Evolutionary conservation across 53 echinoderm and acorn worm genomes (phyloP), one percentile per base, ranked within the genome.

Genomic region (Stichopus horrens): DNA sequence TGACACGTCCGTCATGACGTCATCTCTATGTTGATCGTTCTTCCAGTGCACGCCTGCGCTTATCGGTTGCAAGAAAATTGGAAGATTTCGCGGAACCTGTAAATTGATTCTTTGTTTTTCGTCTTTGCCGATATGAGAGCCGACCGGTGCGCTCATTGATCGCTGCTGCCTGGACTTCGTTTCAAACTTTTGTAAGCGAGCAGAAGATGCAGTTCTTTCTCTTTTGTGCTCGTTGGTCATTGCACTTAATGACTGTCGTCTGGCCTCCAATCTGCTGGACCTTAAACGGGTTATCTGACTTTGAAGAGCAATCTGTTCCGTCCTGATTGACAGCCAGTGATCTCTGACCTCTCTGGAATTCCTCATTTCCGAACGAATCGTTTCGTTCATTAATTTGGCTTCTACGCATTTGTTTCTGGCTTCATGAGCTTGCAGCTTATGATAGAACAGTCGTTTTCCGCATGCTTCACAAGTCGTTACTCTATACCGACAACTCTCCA

Each of bases 391-490:
- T 37, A 91, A 57, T 56, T 85, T 88, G 4, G 82, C 86, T 52
- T 91, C 88, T 14, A 91, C 89, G 77, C 91, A 91, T 54, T 88
- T 84, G 58, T 66, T 83, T 7, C 91, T 88, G 51, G 83, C 83
- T 57, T 91, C 89, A 71, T 91, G 91, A 11, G 88, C 67, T 76
- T 83, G 10, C 6, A 91, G 86, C 4, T 88, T 83, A 16, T 67
- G 23, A 84, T 75, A 88, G 4, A 91, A 51, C 77, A 91, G 76
- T 55, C 88, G 75, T 66, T 74, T 87, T 8, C 79, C 85, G 66
- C 91, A 91, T 23, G 88, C 91, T 66, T 89, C 91, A n/a, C 91
- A 91, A 10, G 76, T 59, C 67, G 88, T 88, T 86, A 91, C 53
- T 54, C 91, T 21, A 65, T 58, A 91, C 7, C 74, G 67, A 84